These are phyloP conservation scores for Rhinichthys osculus DNA, from an alignment of 2,797 vertebrate genomes.

Conservation along the genomic window DNA sequence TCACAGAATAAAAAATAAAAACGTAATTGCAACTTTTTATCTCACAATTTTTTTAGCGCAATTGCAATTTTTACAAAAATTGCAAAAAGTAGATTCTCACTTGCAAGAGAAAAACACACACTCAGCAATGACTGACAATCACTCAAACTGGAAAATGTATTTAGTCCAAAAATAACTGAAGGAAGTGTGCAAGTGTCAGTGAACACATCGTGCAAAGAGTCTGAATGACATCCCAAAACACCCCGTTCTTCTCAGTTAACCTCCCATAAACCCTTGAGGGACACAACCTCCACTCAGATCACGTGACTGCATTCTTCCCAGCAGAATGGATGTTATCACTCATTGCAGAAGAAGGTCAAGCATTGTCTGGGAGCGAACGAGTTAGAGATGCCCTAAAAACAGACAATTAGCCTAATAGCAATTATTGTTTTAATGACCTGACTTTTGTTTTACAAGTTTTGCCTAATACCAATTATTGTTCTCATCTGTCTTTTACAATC, in stretches of 20 bases:
- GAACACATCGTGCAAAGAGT: not conserved
- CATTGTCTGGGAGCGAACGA: not conserved
- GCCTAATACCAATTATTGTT: not conserved
- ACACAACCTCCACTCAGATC: constrained; percentile 12
- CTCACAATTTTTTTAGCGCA: too few species aligned
- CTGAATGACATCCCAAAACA: not conserved
- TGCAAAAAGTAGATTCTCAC: not conserved
- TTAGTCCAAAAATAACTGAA: not conserved
- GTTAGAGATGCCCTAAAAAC: not conserved
- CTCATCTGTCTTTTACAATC: not conserved
- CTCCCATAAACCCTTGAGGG: not conserved
- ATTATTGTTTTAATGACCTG: not conserved
- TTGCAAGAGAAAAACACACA: not conserved
- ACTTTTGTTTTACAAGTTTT: not conserved
- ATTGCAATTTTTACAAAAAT: not conserved
- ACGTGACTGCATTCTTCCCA: not conserved
- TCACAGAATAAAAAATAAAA: too few species aligned
- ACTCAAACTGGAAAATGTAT: not conserved
- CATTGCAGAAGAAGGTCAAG: constrained; percentile 8
- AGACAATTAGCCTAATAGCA: not conserved
- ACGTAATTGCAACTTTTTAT: too few species aligned
- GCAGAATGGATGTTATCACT: constrained; percentile 14
- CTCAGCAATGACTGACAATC: not conserved
- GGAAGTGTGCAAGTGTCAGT: constrained; percentile 7
- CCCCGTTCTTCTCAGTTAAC: constrained; percentile 9